These are phyloP conservation scores for Ctenomys sociabilis DNA, from an alignment of 2,113 vertebrate species.

Conservation along the genomic window DNA sequence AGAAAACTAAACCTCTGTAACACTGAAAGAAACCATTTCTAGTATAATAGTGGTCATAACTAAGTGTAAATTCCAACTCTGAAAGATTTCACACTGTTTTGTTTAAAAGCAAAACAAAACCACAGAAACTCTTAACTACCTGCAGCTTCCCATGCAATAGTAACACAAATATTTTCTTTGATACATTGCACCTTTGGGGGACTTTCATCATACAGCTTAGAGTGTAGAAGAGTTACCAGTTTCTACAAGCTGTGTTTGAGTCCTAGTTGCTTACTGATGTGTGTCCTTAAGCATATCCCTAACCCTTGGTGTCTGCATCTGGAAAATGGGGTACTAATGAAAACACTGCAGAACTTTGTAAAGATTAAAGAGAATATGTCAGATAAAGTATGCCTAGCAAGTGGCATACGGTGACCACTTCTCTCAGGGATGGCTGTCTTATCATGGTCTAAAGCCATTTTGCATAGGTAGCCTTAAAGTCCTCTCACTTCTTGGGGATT, in stretches of 20 bases:
- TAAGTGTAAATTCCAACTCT: conserved; percentile 83
- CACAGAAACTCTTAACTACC: conserved; percentile 36
- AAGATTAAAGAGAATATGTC: not conserved
- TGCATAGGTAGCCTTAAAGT: not conserved
- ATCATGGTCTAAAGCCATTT: not conserved
- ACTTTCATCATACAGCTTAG: not conserved
- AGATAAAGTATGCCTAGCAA: not conserved
- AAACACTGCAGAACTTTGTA: not conserved
- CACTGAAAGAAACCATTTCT: conserved; percentile 84
- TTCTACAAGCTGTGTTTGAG: not conserved
- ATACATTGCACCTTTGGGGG: conserved; percentile 31
- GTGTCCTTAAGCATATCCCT: not conserved
- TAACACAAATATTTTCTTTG: conserved; percentile 39
- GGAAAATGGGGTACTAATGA: not conserved
- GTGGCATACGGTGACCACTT: not conserved
- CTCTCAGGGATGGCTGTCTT: not conserved
- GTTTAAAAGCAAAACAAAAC: conserved; percentile 76
- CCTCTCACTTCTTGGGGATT: not conserved
- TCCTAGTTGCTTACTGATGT: not conserved
- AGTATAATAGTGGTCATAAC: conserved; percentile 80
- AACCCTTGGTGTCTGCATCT: not conserved
- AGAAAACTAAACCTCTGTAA: conserved; percentile 82
- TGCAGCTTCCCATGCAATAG: conserved; percentile 70
- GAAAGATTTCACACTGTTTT: conserved; percentile 80
- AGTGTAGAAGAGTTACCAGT: not conserved